Evolutionary conservation across 1,140 invertebrate species (phyloP).

Genomic region (Triops cancriformis): DNA sequence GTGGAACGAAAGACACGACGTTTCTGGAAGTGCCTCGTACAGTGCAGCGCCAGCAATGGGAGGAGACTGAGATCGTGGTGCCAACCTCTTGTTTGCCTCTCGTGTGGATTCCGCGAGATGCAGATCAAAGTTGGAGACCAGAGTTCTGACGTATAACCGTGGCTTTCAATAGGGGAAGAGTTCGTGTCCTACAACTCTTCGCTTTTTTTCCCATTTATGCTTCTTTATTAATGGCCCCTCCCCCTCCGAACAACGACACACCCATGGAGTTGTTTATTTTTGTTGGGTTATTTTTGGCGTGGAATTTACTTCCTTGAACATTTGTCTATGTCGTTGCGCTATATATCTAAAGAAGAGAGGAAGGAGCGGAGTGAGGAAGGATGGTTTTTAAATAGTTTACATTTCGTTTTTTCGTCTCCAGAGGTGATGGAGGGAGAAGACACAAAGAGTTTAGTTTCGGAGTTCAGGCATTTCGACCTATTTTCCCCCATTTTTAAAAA

Average conservation of each 20-base stretch:
- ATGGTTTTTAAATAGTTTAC: not conserved
- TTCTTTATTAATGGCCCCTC: not conserved
- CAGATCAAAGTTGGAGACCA: not conserved
- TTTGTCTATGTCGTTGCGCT: not conserved
- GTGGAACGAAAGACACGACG: too few relatives aligned
- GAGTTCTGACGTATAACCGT: not conserved
- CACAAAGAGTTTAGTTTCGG: not conserved
- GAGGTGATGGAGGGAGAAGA: not conserved
- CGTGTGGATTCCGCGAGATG: not conserved
- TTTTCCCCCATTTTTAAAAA: not conserved
- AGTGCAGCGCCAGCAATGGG: not conserved
- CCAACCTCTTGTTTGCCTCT: not conserved
- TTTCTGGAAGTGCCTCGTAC: not conserved
- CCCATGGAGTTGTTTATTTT: too few relatives aligned
- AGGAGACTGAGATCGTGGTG: not conserved
- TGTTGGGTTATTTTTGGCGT: not conserved
- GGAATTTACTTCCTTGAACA: not conserved
- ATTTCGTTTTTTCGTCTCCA: not conserved
- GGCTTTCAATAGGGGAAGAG: slow-evolving; percentile 9
- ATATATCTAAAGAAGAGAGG: not conserved
- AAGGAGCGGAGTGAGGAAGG: not conserved
- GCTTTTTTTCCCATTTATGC: not conserved
- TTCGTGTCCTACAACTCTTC: not conserved
- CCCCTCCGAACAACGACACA: not conserved
- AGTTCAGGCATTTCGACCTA: not conserved